Base-by-base conservation (phyloP, 2,888 invertebrate species). In the Gisinianus flammeolus region DNA sequence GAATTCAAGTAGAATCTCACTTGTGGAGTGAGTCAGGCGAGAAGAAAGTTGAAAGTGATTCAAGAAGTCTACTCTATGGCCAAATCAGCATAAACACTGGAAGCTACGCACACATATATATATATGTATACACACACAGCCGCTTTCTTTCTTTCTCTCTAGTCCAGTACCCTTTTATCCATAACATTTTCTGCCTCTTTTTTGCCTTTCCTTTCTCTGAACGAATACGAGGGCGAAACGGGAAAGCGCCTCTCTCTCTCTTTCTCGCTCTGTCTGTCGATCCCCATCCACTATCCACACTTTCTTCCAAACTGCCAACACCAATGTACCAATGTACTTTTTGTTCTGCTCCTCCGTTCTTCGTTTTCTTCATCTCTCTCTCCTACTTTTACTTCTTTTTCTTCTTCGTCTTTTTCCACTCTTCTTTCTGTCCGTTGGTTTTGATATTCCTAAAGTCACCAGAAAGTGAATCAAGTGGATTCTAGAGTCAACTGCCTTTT, bases 391-490 rank as follows among this genome's bases (percentile, higher is more conserved):
- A 35, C 4, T 28, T 24, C 33, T 10, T 33, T 22, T 68, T 64
- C 12, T 8, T 64, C 58, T n/a, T 64, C 16, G 44, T 67, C 76
- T 76, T 68, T 71, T 64, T 64, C 54, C 52, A 44, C n/a, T 52
- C 44, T 12, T 44, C 44, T 26, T 26, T 31, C 67, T 68, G 64
- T 62, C 68, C 62, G 75, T 71, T 77, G 54, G 66, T 79, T 79
- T 79, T 81, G 81, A 80, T 80, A 81, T 80, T 81, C 79, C 74
- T 75, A 77, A 52, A 80, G 79, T 80, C 75, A 77, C 79, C 70
- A 78, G 81, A 79, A 79, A 80, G 80, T 81, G 81, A 81, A 81
- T 80, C 80, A 79, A 81, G 70, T 69, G 68, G 58, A 76, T 73
- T 26, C 16, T 6, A 54, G 26, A 70, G 54, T 52, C 54, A 52